Evolutionary conservation across 2,888 invertebrate genomes (phyloP).

Genomic region (Timema cristinae): DNA sequence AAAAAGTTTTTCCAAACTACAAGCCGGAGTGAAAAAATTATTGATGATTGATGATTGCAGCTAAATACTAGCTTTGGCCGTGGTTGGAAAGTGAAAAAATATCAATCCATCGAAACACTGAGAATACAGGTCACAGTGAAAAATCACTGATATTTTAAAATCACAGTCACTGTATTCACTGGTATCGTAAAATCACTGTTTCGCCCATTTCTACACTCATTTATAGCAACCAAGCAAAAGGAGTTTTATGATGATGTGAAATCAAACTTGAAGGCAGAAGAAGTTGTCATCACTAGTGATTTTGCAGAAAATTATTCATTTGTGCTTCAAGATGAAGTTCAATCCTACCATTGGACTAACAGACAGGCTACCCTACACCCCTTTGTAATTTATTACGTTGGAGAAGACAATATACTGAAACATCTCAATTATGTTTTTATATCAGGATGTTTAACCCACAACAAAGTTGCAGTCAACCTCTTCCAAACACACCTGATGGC

Average conservation of each 20-base stretch:
- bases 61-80: too few relatives aligned
- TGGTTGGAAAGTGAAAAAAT: too few relatives aligned
- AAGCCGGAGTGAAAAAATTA: too few relatives aligned
- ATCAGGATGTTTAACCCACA: background rate
- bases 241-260: background rate
- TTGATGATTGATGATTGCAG: too few relatives aligned
- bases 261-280: background rate
- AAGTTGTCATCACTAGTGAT: background rate
- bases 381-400: background rate
- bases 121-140: too few relatives aligned
- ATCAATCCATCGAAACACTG: too few relatives aligned
- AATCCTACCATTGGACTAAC: background rate
- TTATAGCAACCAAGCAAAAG: background rate
- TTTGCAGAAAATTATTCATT: constrained; percentile 6
- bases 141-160: too few relatives aligned
- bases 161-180: too few relatives aligned
- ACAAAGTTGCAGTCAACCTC: background rate
- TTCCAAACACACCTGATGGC: background rate
- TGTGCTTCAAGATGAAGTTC: background rate
- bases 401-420: background rate
- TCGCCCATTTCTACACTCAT: too few relatives aligned
- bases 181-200: too few relatives aligned
- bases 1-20: too few relatives aligned
- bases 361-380: background rate
- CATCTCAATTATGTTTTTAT: background rate